Percentiles rank a stretch among this genome's conserved stretches.
These are phyloP conservation scores for Lepidothrix coronata DNA, from an alignment of 2,113 vertebrate species.

Conservation along the genomic window DNA sequence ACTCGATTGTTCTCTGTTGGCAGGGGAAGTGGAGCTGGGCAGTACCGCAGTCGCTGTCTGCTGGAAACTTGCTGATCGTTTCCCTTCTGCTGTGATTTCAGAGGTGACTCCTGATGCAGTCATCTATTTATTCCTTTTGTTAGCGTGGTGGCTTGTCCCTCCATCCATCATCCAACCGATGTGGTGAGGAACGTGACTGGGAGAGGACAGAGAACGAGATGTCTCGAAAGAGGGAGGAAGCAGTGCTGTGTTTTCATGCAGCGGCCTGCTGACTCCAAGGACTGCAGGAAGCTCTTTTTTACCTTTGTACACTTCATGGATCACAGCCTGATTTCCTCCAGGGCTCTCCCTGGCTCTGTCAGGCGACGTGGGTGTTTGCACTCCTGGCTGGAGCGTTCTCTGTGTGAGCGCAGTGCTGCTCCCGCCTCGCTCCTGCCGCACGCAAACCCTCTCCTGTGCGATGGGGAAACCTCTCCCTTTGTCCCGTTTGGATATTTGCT, in stretches of 20 bases:
- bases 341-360: not conserved
- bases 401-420: rapidly evolving
- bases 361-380: not conserved
- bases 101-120: not conserved
- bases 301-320: not conserved
- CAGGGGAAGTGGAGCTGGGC: not conserved
- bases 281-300: not conserved
- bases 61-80: not conserved
- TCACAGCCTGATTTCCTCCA: not conserved
- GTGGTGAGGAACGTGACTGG: not conserved
- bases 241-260: not conserved
- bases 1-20: not conserved
- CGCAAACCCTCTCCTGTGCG: not conserved
- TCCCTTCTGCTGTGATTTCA: not conserved
- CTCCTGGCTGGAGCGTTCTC: not conserved
- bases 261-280: not conserved
- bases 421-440: not conserved
- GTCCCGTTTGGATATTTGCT: not conserved
- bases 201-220: not conserved
- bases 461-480: not conserved
- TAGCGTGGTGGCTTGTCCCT: not conserved
- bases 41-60: rapidly evolving
- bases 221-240: not conserved
- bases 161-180: not conserved
- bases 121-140: not conserved